Evolutionary conservation across 2,888 invertebrate species (phyloP).

Genomic region (Drosophila gaucha): DNA sequence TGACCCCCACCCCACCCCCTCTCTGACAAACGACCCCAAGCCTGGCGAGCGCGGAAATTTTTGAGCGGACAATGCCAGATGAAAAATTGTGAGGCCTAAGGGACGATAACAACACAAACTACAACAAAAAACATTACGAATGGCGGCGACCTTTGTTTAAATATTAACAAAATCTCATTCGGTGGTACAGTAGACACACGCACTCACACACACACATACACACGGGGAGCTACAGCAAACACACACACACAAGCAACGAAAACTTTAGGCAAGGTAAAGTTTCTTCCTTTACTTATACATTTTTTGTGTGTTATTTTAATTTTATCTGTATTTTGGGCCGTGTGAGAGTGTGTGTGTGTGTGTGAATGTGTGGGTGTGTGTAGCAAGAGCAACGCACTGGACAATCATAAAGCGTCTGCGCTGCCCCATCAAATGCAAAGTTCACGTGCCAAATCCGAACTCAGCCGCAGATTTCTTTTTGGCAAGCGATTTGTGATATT

Average conservation of each 20-base stretch:
- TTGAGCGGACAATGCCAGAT: constrained; percentile 65
- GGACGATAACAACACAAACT: constrained; percentile 49
- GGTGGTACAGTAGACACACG: constrained; percentile 19
- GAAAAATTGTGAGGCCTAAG: constrained; percentile 70
- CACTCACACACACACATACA: constrained; percentile 14
- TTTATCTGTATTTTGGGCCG: constrained; percentile 68
- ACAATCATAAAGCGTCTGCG: constrained; percentile 66
- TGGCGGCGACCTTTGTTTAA: constrained; percentile 66
- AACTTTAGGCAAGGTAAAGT: constrained; percentile 51
- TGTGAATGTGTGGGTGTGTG: constrained; percentile 10
- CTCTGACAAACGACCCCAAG: not conserved
- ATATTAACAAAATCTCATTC: constrained; percentile 66
- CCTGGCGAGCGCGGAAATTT: constrained; percentile 40
- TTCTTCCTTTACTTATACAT: constrained; percentile 16
- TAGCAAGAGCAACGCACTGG: constrained; percentile 39
- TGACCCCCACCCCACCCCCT: not conserved
- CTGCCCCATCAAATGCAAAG: constrained; percentile 10
- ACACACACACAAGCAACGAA: constrained; percentile 33
- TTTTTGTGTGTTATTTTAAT: constrained; percentile 63
- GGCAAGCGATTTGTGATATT: constrained; percentile 33
- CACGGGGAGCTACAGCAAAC: constrained; percentile 1
- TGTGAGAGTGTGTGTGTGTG: constrained; percentile 3
- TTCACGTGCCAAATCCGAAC: constrained; percentile 26
- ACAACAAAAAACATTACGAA: constrained; percentile 29
- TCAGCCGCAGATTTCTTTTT: constrained; percentile 36